Evolutionary conservation across 2,888 invertebrate species (phyloP).

Genomic region (Limnephilus marmoratus): DNA sequence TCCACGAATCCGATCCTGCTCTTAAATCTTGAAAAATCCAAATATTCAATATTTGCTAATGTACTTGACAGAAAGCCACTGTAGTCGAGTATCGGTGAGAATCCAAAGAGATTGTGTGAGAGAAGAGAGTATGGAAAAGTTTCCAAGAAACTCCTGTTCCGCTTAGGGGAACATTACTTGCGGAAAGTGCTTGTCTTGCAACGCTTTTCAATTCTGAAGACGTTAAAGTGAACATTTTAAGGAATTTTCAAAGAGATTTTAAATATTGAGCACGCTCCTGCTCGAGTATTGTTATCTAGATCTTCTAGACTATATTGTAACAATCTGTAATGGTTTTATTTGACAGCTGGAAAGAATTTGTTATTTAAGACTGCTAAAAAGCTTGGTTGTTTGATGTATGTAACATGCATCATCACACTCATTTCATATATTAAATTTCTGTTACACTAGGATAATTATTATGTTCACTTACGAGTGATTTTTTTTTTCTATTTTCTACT

Average conservation of each 20-base stretch:
- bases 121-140: constrained; percentile 27
- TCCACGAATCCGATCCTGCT: background rate
- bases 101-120: constrained; percentile 5
- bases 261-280: background rate
- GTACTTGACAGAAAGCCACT: background rate
- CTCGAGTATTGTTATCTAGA: background rate
- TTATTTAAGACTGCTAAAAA: background rate
- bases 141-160: constrained; percentile 16
- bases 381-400: too few relatives aligned
- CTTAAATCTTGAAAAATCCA: background rate
- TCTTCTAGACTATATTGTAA: background rate
- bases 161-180: background rate
- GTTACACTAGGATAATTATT: too few relatives aligned
- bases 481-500: too few relatives aligned
- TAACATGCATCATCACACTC: too few relatives aligned
- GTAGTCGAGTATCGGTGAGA: background rate
- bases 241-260: constrained; percentile 6
- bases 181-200: constrained; percentile 36
- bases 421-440: too few relatives aligned
- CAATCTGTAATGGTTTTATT: background rate
- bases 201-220: background rate
- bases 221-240: constrained; percentile 13
- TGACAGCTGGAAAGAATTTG: background rate
- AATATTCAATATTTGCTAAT: background rate
- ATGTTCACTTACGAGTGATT: too few relatives aligned